Conservation (phyloP, 2,113 vertebrate genomes). For the Gopherus flavomarginatus region DNA sequence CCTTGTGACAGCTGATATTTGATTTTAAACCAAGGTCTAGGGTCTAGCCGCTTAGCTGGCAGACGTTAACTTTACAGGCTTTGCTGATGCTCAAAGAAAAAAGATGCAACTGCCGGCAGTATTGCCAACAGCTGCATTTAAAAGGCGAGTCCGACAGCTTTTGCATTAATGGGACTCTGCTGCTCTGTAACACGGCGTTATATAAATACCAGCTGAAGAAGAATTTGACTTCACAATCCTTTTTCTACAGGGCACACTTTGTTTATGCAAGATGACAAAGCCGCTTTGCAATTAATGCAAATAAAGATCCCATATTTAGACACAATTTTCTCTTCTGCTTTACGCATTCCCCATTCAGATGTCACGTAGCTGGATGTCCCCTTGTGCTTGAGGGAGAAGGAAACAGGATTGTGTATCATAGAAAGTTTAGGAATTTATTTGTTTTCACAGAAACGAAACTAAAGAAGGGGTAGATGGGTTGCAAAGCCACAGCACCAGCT, state of each 20-base stretch:
- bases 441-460: background rate
- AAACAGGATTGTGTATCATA: background rate
- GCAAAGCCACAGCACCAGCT: background rate
- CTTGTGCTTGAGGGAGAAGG: background rate
- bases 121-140: too few relatives aligned
- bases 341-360: background rate
- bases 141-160: background rate
- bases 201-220: background rate
- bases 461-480: background rate
- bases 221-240: background rate
- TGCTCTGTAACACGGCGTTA: background rate
- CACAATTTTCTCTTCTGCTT: background rate
- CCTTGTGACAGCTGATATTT: background rate
- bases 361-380: background rate
- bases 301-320: background rate
- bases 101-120: background rate
- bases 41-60: background rate
- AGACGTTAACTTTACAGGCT: background rate
- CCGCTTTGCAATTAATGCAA: background rate
- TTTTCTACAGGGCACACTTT: background rate
- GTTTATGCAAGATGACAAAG: background rate
- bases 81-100: background rate
- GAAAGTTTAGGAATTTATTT: background rate
- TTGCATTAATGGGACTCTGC: background rate
- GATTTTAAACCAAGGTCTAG: background rate